Evolutionary conservation across 1,140 invertebrate species (phyloP).

Genomic region (Limonius californicus): DNA sequence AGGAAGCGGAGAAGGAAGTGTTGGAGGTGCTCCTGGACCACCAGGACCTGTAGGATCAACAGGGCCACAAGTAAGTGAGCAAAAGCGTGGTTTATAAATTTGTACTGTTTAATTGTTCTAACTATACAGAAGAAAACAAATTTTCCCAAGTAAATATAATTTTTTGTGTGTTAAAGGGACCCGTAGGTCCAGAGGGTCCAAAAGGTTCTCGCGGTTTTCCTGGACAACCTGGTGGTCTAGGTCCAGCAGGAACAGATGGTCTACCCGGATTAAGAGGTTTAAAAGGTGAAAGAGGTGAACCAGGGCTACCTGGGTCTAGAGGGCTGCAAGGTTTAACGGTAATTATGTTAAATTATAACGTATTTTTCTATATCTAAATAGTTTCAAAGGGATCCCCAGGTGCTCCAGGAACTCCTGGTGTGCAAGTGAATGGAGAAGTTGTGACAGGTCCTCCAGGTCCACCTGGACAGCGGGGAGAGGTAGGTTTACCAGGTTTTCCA

Average conservation of each 20-base stretch:
- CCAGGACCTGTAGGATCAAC: slow-evolving; percentile 17
- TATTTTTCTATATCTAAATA: background rate
- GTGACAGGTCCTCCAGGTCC: slow-evolving; percentile 37
- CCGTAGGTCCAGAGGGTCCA: slow-evolving; percentile 29
- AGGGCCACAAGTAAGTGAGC: slow-evolving; percentile 16
- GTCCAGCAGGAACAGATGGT: slow-evolving; percentile 30
- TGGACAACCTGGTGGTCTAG: slow-evolving; percentile 26
- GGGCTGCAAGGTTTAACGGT: background rate
- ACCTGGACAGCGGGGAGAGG: slow-evolving; percentile 22
- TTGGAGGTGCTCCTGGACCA: slow-evolving; percentile 35
- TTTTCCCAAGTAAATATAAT: too few species aligned
- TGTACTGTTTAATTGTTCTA: too few species aligned
- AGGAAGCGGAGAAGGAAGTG: background rate
- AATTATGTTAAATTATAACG: too few species aligned
- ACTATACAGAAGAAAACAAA: too few species aligned
- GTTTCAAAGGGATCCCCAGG: background rate
- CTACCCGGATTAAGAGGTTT: slow-evolving; percentile 30
- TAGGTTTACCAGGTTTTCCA: slow-evolving; percentile 45
- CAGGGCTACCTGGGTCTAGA: slow-evolving; percentile 23
- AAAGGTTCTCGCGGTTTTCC: slow-evolving; percentile 38
- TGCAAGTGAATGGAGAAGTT: background rate
- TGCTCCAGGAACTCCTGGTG: background rate
- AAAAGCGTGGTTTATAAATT: too few species aligned
- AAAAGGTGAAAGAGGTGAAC: slow-evolving; percentile 28
- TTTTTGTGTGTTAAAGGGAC: slow-evolving; percentile 27